Base-by-base conservation (phyloP, 2,888 invertebrate genomes). In the Parapristionchus giblindavisi region DNA sequence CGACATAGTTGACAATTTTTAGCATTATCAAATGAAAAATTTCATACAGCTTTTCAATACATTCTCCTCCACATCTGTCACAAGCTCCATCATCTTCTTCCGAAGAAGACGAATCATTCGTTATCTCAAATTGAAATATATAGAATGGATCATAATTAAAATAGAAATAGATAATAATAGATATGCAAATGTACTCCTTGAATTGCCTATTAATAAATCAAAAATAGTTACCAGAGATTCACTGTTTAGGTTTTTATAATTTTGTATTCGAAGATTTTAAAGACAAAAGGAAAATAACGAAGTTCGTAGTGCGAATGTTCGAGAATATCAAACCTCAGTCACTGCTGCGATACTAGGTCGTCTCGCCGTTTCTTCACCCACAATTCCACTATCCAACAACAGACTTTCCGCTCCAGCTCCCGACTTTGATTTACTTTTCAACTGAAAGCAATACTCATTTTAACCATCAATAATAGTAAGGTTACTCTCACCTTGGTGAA, bases 81-180 rank as follows among this genome's bases (percentile, higher is more conserved):
- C 77, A 75, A 56, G 32, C 38, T 3, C 61, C 72, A 21, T 58
- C 60, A 17, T 77, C 77, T 21, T 58, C 71, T 27, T n/a, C 79
- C 58, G 40, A 80, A 54, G 54, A 79, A 68, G 65, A 77, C 43
- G 56, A 54, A 29, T 27, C n/a, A 21, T 54, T 52, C 11, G 36
- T 27, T 38, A 70, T 70, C 70, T 70, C 54, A 8, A 17, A 66
- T 14, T 3, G n/a, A 1, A 24, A n/a, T n/a, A n/a, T n/a, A n/a
- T n/a, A n/a, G n/a, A n/a, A n/a, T n/a, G n/a, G n/a, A n/a, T n/a
- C n/a, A n/a, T n/a, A n/a, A n/a, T n/a, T n/a, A n/a, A n/a, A n/a
- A n/a, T n/a, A n/a, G n/a, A n/a, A n/a, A n/a, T n/a, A n/a, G n/a
- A n/a, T n/a, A n/a, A n/a, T n/a, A n/a, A n/a, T n/a, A n/a, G n/a